phyloP scores from a whole-genome alignment of 2,888 invertebrate species.

The Corbicula japonica region DNA sequence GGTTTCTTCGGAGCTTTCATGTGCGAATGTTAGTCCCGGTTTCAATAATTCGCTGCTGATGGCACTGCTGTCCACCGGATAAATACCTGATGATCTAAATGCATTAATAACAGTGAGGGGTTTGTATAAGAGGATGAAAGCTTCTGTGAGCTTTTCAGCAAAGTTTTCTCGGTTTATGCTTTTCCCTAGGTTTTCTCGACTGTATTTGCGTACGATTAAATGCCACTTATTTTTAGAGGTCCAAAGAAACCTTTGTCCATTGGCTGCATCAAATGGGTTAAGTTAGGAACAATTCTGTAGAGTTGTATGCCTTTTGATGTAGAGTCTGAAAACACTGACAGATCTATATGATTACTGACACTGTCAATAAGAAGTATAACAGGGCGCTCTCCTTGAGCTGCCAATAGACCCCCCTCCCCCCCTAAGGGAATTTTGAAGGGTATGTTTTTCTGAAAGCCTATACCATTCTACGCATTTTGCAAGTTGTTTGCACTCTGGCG shows the following conservation, averaged over 20 bases:
- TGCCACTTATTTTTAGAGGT: slow-evolving; percentile 37
- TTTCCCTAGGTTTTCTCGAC: slow-evolving; percentile 31
- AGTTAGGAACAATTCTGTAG: slow-evolving; percentile 54
- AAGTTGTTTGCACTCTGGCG: no score
- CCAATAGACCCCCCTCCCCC: no score
- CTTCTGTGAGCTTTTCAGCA: slow-evolving; percentile 37
- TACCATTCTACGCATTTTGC: no score
- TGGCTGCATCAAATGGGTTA: slow-evolving; percentile 50
- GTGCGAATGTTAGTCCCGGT: neutral
- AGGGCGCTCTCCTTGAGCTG: slow-evolving; percentile 31
- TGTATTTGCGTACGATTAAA: slow-evolving; percentile 28
- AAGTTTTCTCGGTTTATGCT: slow-evolving; percentile 33
- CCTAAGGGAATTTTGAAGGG: no score
- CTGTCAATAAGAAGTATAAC: slow-evolving; percentile 38
- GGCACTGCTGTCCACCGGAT: slow-evolving; percentile 3
- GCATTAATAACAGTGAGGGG: slow-evolving; percentile 35
- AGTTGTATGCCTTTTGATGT: slow-evolving; percentile 45
- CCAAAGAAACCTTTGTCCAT: slow-evolving; percentile 54
- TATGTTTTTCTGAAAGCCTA: no score
- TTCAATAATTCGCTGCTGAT: slow-evolving; percentile 11
- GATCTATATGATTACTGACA: slow-evolving; percentile 31
- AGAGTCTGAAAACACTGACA: slow-evolving; percentile 27
- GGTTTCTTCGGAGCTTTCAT: neutral
- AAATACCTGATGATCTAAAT: slow-evolving; percentile 11
- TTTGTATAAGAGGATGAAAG: slow-evolving; percentile 37